Evolutionary conservation across 2,113 vertebrate species (phyloP), one percentile per base, ranked within the genome.

Genomic region (Rallus limicola): DNA sequence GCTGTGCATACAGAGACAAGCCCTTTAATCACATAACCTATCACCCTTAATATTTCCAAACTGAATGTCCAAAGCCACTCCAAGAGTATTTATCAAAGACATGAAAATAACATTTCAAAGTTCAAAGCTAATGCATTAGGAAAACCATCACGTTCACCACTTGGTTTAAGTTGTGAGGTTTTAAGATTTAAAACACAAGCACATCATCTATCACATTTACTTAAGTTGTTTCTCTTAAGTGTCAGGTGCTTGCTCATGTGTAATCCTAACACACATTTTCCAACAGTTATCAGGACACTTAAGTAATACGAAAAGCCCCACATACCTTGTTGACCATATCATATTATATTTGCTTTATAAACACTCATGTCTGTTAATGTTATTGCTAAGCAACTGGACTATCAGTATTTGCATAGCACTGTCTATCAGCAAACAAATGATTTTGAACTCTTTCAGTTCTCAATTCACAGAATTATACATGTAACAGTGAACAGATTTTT

Each of bases 331-430:
- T 96, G 95, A 95, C 86, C 62, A 24, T 86, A 93, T 94, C 74
- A 1, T 83, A 93, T 93, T 96, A 63, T 95, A 94, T 94, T 95
- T 96, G 90, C 93, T 96, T 95, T 95, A 93, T 92, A 95, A 96
- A 96, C 95, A 95, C 86, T 95, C 83, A 68, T 36, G 65, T 79
- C 83, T 84, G 88, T 82, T 96, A 94, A 79, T 82, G 69, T 91
- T 93, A 96, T 91, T 96, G 91, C 96, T 89, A 94, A 93, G 93
- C 93, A 96, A 96, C 90, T 65, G 52, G 75, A 72, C 80, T 76
- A 93, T 55, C 42, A 89, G 90, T 84, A 95, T 95, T 93, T 96
- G 86, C 74, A 84, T 5, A 86, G 92, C 42, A 60, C 72, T 50
- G 56, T 36, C 70, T 77, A 78, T 88, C 50, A 76, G 90, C 53